Evolutionary conservation across 2,888 invertebrate species (phyloP).

Genomic region (Stenoptilia bipunctidactyla): DNA sequence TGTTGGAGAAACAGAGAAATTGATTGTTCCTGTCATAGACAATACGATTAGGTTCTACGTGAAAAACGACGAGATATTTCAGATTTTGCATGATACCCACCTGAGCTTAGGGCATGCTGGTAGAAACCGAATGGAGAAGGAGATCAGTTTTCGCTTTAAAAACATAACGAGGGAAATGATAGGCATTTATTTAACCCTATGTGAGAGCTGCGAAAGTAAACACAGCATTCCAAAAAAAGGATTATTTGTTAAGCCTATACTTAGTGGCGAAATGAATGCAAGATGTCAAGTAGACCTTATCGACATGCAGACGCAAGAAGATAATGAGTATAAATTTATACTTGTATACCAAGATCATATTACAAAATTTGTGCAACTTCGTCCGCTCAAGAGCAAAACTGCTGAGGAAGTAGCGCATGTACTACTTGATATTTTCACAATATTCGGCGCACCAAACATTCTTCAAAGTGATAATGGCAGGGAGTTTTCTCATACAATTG

Average conservation of each 20-base stretch:
- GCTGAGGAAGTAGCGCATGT: conserved; percentile 29
- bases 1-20: conserved; percentile 13
- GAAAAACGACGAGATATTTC: conserved; percentile 17
- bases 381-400: conserved; percentile 23
- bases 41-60: conserved; percentile 10
- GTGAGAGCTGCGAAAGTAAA: conserved; percentile 14
- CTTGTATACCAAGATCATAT: conserved; percentile 10
- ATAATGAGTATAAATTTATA: conserved; percentile 26
- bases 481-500: conserved; percentile 24
- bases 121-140: conserved; percentile 13
- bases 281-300: conserved; percentile 30
- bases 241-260: conserved; percentile 14
- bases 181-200: conserved; percentile 13
- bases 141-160: conserved; percentile 13
- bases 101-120: conserved; percentile 11
- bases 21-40: conserved; percentile 15
- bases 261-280: conserved; percentile 17
- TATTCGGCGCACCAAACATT: conserved; percentile 32
- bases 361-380: conserved; percentile 22
- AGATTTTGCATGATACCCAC: conserved; percentile 22
- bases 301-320: conserved; percentile 24
- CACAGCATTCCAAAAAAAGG: conserved; percentile 4
- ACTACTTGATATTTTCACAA: conserved; percentile 31
- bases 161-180: conserved; percentile 17
- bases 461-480: conserved; percentile 29